A percentile compares a stretch with the other conserved stretches of the same genome.
Conservation (phyloP, 2,797 vertebrate species). For the Notamacropus eugenii region DNA sequence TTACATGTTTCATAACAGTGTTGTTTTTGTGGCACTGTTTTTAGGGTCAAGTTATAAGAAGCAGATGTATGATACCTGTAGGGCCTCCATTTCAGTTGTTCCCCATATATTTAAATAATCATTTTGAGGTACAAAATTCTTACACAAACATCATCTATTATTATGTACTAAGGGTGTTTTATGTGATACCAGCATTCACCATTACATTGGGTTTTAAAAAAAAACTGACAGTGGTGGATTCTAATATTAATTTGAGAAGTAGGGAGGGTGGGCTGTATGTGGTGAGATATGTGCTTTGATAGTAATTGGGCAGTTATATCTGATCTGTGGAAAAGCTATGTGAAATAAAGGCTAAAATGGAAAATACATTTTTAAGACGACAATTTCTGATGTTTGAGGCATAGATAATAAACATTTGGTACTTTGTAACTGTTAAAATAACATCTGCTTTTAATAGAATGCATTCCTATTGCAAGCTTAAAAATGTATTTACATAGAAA, state of each 20-base stretch:
- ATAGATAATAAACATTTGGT: conserved; percentile 60
- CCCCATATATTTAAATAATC: not conserved
- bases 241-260: not conserved
- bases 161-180: not conserved
- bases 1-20: conserved; percentile 49
- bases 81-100: conserved; percentile 20
- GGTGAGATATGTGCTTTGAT: conserved; percentile 26
- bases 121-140: conserved; percentile 12
- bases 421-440: conserved; percentile 65
- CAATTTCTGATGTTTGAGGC: conserved; percentile 56
- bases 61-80: conserved; percentile 43
- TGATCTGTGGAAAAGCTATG: conserved; percentile 24
- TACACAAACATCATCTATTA: not conserved
- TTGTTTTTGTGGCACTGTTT: conserved; percentile 61
- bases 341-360: conserved; percentile 51
- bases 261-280: not conserved
- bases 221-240: not conserved
- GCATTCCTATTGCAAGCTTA: conserved; percentile 73
- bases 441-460: conserved; percentile 78
- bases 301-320: conserved; percentile 31
- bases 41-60: conserved; percentile 25
- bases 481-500: conserved; percentile 78
- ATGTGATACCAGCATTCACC: not conserved
- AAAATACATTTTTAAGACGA: conserved; percentile 54
- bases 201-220: not conserved